These are phyloP conservation scores for Rhynchomys soricoides DNA, from an alignment of 2,113 vertebrate species.

Conservation along the genomic window DNA sequence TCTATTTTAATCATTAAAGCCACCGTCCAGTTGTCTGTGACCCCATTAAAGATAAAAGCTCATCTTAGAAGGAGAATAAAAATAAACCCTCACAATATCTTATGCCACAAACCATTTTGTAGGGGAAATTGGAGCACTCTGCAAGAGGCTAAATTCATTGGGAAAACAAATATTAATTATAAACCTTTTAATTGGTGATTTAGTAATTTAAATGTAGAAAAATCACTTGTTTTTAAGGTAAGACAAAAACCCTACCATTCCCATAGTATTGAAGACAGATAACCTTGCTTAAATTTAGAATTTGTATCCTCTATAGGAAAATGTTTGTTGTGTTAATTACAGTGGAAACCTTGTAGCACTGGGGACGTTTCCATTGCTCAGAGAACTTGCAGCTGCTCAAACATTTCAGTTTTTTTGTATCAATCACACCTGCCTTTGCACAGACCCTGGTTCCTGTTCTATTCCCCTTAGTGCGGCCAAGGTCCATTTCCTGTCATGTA, in stretches of 20 bases:
- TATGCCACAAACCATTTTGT: not conserved
- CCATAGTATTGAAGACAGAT: not conserved
- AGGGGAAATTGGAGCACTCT: not conserved
- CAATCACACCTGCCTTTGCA: conserved; percentile 63
- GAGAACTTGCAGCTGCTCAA: conserved; percentile 62
- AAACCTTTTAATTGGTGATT: not conserved
- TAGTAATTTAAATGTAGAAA: not conserved
- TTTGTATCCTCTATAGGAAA: conserved; percentile 7
- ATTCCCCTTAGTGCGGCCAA: conserved; percentile 70
- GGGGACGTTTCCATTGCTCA: not conserved
- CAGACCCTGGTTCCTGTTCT: conserved; percentile 26
- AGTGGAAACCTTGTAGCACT: not conserved
- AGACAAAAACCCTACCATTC: not conserved
- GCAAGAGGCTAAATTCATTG: not conserved
- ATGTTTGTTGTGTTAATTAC: not conserved
- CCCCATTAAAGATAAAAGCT: not conserved
- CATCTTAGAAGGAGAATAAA: not conserved
- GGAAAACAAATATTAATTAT: conserved; percentile 8
- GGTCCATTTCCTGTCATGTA: conserved; percentile 75
- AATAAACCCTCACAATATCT: not conserved
- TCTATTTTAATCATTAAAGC: not conserved
- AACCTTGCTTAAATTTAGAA: not conserved
- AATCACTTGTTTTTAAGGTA: not conserved
- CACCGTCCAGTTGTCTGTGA: not conserved
- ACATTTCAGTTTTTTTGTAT: conserved; percentile 30